Evolutionary conservation across 2,113 vertebrate genomes (phyloP).

Genomic region (Takifugu bimaculatus): DNA sequence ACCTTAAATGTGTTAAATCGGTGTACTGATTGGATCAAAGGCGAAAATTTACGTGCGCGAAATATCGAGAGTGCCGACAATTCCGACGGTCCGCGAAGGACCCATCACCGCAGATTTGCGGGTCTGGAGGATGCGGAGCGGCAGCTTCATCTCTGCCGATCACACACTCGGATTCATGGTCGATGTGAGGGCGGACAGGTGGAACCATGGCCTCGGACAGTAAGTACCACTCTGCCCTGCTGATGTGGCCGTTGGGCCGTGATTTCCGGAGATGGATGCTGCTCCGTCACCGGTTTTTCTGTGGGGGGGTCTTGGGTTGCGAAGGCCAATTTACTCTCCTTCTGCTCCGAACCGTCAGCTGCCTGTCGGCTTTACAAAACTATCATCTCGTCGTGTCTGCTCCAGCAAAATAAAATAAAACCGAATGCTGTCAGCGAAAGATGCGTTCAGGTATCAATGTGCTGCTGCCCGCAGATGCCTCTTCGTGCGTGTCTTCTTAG

Average conservation of each 20-base stretch:
- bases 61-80: background rate
- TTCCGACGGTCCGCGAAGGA: slow-evolving; percentile 31
- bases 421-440: no score
- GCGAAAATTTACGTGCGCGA: no score
- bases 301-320: background rate
- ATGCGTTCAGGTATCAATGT: no score
- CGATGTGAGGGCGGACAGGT: slow-evolving; percentile 11
- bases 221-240: slow-evolving; percentile 65
- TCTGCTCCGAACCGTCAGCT: no score
- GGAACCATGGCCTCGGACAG: slow-evolving; percentile 79
- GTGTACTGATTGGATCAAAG: background rate
- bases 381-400: no score
- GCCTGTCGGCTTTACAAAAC: no score
- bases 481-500: no score
- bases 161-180: background rate
- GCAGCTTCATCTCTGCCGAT: slow-evolving; percentile 23
- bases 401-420: no score
- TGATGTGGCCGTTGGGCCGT: background rate
- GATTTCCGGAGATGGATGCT: background rate
- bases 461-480: no score
- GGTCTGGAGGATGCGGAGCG: slow-evolving; percentile 37
- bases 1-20: no score
- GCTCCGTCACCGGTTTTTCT: background rate
- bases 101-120: slow-evolving; percentile 23
- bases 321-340: slow-evolving; percentile 23